Evolutionary conservation across 2,888 invertebrate species (phyloP), one percentile per base, ranked within the genome.

Genomic region (Scelioninae gen. 2): DNA sequence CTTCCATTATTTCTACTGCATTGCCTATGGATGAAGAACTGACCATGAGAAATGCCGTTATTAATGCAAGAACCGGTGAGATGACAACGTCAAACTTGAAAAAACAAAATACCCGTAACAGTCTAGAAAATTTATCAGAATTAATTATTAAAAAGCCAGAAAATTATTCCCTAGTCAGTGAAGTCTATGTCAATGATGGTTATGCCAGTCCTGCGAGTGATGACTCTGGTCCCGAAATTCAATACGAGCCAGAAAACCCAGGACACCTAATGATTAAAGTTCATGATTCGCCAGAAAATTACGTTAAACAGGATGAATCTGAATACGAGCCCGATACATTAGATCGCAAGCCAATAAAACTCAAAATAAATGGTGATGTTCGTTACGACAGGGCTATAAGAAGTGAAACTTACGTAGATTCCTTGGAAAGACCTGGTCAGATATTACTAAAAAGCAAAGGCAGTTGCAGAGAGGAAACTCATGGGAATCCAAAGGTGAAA

Each of bases 281-380:
- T 0, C 92, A 93, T 82, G 94, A 94, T 83, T 91, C 93, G 15
- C 92, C 94, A 0, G 92, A 92, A 78, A 92, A 94, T 81, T 92
- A 92, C 76, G 90, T 92, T 5, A 90, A 90, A 80, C 91, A 93
- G 50, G 90, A 93, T 64, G 95, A 95, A 80, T 94, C 94, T 1
- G 92, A 91, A 60, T 95, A 94, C 79, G 95, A 95, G 84, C 94
- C 95, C 0, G 95, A 95, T 77, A 95, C 95, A 0, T 87, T 95
- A 63, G 95, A 95, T 81, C 88, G 95, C 19, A 94, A 94, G 81
- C 91, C 92, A 41, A 90, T 88, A 83, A 90, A 89, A 77, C 83
- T 89, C 41, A 89, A 88, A 74, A 82, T 85, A 19, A 85, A 83
- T 61, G 83, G 80, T 15, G 82, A 82, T 31, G 75, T 82, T 0